Evolutionary conservation across 2,888 invertebrate genomes (phyloP), one percentile per base, ranked within the genome.

Genomic region (Phrixothrix hirtus): DNA sequence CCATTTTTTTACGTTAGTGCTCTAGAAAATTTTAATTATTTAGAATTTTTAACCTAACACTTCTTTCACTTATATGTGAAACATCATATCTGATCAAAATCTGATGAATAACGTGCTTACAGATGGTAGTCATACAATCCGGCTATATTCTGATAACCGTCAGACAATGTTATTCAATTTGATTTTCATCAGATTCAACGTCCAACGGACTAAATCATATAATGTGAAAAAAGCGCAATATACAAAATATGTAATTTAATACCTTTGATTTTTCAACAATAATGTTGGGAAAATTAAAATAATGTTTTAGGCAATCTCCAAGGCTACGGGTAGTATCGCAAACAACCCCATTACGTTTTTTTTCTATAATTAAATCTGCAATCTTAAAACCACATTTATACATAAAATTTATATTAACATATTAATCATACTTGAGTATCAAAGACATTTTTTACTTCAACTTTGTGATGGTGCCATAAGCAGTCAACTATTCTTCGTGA

Each of bases 351-450:
- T 13, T 29, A 9, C 26, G 1, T 1, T 42, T 27, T 14, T 36
- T 42, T 9, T 17, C 7, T 14, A 55, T 16, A 12, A 29, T 34
- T 11, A 47, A 6, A 25, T 55, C 55, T 11, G 55, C 55, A 29
- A 55, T 37, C 55, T 55, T 11, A 14, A 49, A 41, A 15, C 21
- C 27, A 32, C 16, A 38, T 34, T 14, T 2, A 6, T 26, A 30
- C 15, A 26, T 30, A 21, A 17, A 32, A 21, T 6, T 11, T 1
- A 12, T 5, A 10, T 7, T 9, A 38, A 27, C n/a, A 26, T 25
- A 29, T 15, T 13, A 48, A 11, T 29, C 14, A 42, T 52, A 62
- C 64, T 45, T 61, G 58, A 13, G 62, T 63, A 49, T 65, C 65
- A 51, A 61, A 65, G 13, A 65, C 39, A 53, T 63, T 62, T 4